Evolutionary conservation across 2,888 invertebrate species (phyloP), one percentile per base, ranked within the genome.

Genomic region (Pristionchus exspectatus): DNA sequence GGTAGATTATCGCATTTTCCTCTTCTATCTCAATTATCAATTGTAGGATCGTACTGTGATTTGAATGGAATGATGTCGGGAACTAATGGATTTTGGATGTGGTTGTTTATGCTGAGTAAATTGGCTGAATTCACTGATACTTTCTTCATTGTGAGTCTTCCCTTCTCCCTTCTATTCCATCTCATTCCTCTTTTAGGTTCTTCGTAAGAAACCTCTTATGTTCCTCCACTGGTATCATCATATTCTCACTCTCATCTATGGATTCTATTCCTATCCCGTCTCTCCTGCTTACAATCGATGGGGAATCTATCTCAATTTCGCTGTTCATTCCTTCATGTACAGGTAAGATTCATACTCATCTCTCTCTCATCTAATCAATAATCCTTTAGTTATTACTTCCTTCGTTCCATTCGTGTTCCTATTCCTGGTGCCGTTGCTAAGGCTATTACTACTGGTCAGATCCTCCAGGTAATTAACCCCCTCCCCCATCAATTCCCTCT

Each of bases 261-360:
- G 89, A 27, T 21, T 66, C 81, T 89, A 81, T 50, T 63, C 89
- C 0, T 89, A 63, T 33, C 83, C 89, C 50, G 81, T 44, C 18
- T 30, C 63, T 59, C 66, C 89, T 89, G 94, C 93, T 21, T 95
- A 91, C 92, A 95, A 94, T 92, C 91, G 92, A 18, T 94, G 94
- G 94, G 94, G 94, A 89, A 93, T 93, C 74, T 94, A 93, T 93
- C 92, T 94, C 90, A 94, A 94, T 91, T 94, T 94, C 91, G 89
- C 91, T 16, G 93, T 94, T 18, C 93, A 93, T 90, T 91, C 92
- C 30, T 92, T 93, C 63, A 93, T 93, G 93, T 93, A 93, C 88
- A 92, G 93, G 92, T 92, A 56, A 85, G 88, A 90, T 18, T 18
- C 16, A 27, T 24, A 44, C 24, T 54, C n/a, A n/a, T 24, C 21